Conservation (phyloP, 1,140 invertebrate genomes). For the Polypedilum vanderplanki region DNA sequence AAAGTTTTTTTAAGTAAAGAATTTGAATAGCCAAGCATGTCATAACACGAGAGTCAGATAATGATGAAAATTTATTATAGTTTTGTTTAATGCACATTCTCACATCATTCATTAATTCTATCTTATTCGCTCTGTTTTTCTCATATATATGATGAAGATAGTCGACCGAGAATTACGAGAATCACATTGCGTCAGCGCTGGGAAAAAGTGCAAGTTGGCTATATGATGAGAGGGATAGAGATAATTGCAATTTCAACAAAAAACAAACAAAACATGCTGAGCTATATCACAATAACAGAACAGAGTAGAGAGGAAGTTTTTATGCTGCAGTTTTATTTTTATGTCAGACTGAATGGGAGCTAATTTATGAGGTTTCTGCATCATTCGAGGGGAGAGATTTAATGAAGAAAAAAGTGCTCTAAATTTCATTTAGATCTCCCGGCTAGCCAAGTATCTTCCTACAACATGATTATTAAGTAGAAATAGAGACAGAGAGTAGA, state of each 20-base stretch:
- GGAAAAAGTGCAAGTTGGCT: neutral
- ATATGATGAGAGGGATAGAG: neutral
- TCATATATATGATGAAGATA: conserved; percentile 1
- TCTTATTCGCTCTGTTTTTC: neutral
- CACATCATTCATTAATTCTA: conserved; percentile 19
- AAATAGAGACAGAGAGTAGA: too few species aligned
- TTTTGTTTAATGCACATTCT: neutral
- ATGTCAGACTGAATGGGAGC: neutral
- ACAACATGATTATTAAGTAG: too few species aligned
- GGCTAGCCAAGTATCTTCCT: too few species aligned
- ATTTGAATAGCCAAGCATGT: too few species aligned
- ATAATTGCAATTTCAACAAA: conserved; percentile 13
- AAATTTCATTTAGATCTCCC: too few species aligned
- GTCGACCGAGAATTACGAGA: neutral
- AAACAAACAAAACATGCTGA: neutral
- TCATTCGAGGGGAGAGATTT: neutral
- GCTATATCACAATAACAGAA: neutral
- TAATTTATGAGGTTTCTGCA: conserved; percentile 4
- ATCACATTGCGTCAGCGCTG: neutral
- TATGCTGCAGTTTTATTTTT: neutral
- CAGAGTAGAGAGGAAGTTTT: conserved; percentile 17
- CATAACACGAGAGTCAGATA: too few species aligned
- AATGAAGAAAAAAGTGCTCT: too few species aligned
- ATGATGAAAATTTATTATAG: neutral
- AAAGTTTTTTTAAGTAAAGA: neutral